phyloP scores from a whole-genome alignment of 2,888 invertebrate genomes.

The Fragum fragum region DNA sequence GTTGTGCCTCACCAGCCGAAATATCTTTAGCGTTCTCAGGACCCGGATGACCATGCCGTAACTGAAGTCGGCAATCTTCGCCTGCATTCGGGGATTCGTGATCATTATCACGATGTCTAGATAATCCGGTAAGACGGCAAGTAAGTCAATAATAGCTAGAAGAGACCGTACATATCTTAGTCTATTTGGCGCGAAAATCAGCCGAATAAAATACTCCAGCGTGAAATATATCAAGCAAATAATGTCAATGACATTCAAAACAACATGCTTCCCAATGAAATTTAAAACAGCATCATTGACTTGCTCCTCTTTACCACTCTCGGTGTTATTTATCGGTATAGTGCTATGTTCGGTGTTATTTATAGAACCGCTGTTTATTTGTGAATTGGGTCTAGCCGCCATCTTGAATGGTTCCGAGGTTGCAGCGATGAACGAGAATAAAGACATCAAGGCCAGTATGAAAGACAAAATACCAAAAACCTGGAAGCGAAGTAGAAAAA shows the following conservation, averaged over 20 bases:
- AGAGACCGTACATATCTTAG: constrained; percentile 55
- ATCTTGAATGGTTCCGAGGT: constrained; percentile 64
- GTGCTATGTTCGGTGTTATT: too few species aligned
- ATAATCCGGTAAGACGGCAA: constrained; percentile 78
- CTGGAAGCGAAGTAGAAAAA: constrained; percentile 60
- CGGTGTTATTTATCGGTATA: not conserved
- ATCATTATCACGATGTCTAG: constrained; percentile 73
- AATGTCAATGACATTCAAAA: constrained; percentile 60
- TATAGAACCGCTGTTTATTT: too few species aligned
- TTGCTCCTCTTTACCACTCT: not conserved
- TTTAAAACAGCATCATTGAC: not conserved
- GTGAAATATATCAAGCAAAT: constrained; percentile 66
- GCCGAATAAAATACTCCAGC: constrained; percentile 57
- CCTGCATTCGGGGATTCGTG: constrained; percentile 50
- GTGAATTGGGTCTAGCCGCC: not conserved
- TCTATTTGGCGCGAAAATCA: constrained; percentile 59
- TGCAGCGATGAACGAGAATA: constrained; percentile 69
- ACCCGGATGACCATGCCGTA: constrained; percentile 78
- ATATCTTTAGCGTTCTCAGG: constrained; percentile 78
- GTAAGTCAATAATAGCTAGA: constrained; percentile 67
- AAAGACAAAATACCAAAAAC: constrained; percentile 65
- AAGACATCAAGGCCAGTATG: constrained; percentile 65
- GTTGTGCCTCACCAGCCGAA: constrained; percentile 79
- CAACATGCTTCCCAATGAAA: constrained; percentile 51
- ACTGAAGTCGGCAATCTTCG: constrained; percentile 55